Percentiles rank a stretch among this genome's conserved stretches.
phyloP scores from a whole-genome alignment of 2,888 invertebrate species.

The Xestia rhomboidea region DNA sequence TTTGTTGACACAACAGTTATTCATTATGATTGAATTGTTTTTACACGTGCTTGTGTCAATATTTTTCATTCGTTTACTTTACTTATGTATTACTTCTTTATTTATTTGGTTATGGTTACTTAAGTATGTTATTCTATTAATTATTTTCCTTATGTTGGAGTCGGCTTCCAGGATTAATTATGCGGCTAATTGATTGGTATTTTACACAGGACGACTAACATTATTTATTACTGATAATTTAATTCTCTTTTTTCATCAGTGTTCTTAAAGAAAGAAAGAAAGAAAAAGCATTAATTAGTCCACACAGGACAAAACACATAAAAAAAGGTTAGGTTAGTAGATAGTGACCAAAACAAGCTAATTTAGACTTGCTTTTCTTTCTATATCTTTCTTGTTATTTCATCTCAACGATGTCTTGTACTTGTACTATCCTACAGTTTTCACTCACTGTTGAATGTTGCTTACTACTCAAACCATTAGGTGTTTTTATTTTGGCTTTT shows the following conservation, averaged over 20 bases:
- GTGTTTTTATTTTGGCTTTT: neutral
- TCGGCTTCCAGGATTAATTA: neutral
- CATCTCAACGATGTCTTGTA: neutral
- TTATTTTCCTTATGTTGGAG: slow-evolving; percentile 30
- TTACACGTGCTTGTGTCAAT: slow-evolving; percentile 24
- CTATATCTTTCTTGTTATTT: neutral
- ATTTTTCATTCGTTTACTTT: neutral
- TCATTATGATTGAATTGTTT: slow-evolving; percentile 26
- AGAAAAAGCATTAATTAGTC: no score
- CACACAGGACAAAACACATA: no score
- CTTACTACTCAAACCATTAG: neutral
- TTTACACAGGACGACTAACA: no score
- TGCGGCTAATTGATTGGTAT: neutral
- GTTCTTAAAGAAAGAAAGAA: no score
- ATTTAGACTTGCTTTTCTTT: neutral
- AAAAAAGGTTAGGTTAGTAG: no score
- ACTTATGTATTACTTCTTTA: slow-evolving; percentile 1
- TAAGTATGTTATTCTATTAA: neutral
- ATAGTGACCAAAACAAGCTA: neutral
- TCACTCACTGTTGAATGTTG: neutral
- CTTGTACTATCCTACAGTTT: neutral
- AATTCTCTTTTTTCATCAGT: no score
- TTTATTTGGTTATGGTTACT: slow-evolving; percentile 13
- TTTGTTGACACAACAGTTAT: slow-evolving; percentile 30
- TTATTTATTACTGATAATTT: neutral